phyloP scores from a whole-genome alignment of 2,797 vertebrate species.

The Pyrocephalus nanus region DNA sequence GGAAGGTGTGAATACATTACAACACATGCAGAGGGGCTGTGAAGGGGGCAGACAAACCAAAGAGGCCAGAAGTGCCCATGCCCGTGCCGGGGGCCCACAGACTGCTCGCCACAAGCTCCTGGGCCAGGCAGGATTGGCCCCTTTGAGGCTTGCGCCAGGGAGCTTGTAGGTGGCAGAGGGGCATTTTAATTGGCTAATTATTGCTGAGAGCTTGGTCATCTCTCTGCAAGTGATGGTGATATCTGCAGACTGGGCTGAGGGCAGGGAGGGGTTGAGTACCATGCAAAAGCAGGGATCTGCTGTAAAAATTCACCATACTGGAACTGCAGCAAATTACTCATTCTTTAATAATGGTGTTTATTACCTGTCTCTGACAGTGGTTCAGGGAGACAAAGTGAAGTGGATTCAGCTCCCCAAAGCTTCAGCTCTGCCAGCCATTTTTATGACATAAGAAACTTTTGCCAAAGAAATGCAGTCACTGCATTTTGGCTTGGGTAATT shows the following conservation, averaged over 20 bases:
- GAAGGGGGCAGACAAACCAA: not conserved
- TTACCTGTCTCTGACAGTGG: conserved; percentile 36
- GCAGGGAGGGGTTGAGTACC: not conserved
- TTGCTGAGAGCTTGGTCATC: not conserved
- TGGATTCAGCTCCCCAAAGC: conserved; percentile 42
- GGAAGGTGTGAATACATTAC: not conserved
- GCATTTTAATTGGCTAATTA: not conserved
- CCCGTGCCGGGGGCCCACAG: accelerated
- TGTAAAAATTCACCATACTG: not conserved
- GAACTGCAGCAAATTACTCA: conserved; percentile 59
- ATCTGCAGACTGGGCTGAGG: not conserved
- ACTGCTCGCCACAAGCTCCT: not conserved
- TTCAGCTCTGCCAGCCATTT: conserved; percentile 39
- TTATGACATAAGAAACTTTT: conserved; percentile 51
- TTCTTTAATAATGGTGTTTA: conserved; percentile 42
- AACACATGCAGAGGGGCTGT: not conserved
- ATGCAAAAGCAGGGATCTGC: not conserved
- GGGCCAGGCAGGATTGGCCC: accelerated
- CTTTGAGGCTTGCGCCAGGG: not conserved
- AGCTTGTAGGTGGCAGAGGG: not conserved
- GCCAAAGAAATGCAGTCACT: not conserved
- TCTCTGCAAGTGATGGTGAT: not conserved
- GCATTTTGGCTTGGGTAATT: conserved; percentile 17
- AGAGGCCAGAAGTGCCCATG: not conserved
- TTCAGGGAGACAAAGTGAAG: not conserved